phyloP scores from a whole-genome alignment of 35 echinoderm and acorn worm species.

The Apostichopus parvimensis region DNA sequence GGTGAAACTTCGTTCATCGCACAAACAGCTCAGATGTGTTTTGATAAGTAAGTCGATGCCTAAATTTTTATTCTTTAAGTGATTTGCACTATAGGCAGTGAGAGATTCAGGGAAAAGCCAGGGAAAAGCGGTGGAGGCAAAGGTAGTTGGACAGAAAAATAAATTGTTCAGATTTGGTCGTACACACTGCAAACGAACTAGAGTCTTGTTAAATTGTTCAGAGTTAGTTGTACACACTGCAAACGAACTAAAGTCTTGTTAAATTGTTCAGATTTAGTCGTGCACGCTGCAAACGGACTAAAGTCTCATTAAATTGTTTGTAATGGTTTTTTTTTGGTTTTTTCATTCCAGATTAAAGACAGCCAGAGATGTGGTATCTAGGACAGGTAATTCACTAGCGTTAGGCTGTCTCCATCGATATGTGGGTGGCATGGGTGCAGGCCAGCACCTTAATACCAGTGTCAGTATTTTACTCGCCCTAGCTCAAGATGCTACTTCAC shows the following conservation, averaged over 20 bases:
- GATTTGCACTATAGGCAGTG: no score
- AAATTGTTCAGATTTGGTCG: no score
- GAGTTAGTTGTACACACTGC: no score
- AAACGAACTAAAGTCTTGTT: no score
- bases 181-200: no score
- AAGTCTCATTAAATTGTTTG: no score
- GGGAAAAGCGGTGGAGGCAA: no score
- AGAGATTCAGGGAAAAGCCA: no score
- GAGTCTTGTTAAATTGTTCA: no score
- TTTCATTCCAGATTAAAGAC: slow-evolving; percentile 83
- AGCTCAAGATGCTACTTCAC: slow-evolving; percentile 94
- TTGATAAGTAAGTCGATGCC: slow-evolving; percentile 29
- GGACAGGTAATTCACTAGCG: slow-evolving; percentile 96
- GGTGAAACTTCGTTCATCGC: slow-evolving; percentile 96
- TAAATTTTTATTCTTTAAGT: slow-evolving; percentile 9
- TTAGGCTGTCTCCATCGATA: slow-evolving; percentile 94
- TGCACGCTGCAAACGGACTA: no score
- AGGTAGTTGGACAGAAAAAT: no score
- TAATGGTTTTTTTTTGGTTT: not conserved
- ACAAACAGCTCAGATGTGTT: slow-evolving; percentile 98
- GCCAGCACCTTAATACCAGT: slow-evolving; percentile 98
- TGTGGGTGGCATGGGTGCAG: slow-evolving; percentile 99
- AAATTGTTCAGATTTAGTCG: no score
- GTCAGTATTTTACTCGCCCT: slow-evolving; percentile 97
- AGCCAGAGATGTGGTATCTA: slow-evolving; percentile 96